Evolutionary conservation across 35 echinoderm and acorn worm genomes (phyloP), one percentile per base, ranked within the genome.

Genomic region (Heliocidaris erythrogramma): DNA sequence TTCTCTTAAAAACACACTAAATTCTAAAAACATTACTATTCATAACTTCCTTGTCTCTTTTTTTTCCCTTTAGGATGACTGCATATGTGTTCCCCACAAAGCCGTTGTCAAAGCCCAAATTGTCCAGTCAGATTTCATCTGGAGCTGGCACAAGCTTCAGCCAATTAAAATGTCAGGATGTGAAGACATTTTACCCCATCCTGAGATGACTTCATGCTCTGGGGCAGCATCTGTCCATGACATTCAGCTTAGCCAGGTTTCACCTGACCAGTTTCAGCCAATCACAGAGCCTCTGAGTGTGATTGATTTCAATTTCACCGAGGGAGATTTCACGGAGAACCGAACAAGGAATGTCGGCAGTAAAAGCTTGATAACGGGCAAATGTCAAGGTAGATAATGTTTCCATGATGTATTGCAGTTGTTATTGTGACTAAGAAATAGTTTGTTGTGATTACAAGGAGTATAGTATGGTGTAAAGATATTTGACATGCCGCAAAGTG

Each of bases 171-270:
- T 99, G 0, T 35, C 96, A 1, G 94, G 94, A 53, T 88, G 18
- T 60, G 94, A 87, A 94, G 96, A 96, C 94, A 96, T 97, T 86
- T 29, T 35, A 27, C 97, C 98, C 17, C 95, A 48, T 78, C 78
- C 93, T 8, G 95, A 97, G 21, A 99, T 99, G 96, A 84, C 94
- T 4, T 92, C 91, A 14, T 99, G 98, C 84, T 30, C 97, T 3
- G 98, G 98, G 17, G 97, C 98, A 21, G 96, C 98, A 6, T 99
- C 98, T 0, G 98, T 97, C 13, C 96, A 97, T 95, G 98, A 99
- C 61, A 48, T 99, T 5, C 98, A 99, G 47, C 96, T 99, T 10
- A 97, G 97, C 31, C 97, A 99, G 78, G 85, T 99, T 47, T 96
- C 97, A 94, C 59, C 85, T 31, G 96, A 97, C 32, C 96, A 96